Evolutionary conservation across 2,797 vertebrate species (phyloP).

Genomic region (Meriones psammophilus): DNA sequence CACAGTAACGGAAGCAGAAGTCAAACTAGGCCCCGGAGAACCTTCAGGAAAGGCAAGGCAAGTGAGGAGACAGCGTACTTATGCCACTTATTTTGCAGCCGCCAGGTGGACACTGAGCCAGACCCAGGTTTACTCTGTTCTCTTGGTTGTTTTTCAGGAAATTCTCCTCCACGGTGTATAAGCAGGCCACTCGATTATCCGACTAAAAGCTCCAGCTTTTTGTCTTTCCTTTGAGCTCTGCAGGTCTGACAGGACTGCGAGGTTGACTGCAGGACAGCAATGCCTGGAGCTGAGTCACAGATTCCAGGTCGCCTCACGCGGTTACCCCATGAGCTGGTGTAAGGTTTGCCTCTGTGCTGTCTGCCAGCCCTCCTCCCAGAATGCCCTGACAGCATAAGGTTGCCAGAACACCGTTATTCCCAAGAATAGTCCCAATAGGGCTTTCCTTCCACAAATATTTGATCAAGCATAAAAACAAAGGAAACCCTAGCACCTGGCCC

Average conservation of each 20-base stretch:
- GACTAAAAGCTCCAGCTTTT: background rate
- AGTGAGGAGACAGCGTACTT: background rate
- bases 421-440: background rate
- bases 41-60: background rate
- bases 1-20: background rate
- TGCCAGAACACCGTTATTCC: background rate
- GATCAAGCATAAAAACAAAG: background rate
- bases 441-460: background rate
- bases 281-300: background rate
- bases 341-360: background rate
- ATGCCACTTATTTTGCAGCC: background rate
- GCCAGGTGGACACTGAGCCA: background rate
- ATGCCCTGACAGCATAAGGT: background rate
- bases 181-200: background rate
- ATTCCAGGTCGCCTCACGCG: background rate
- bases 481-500: background rate
- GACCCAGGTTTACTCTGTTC: background rate
- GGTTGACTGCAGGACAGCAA: background rate
- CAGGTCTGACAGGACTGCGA: background rate
- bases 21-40: background rate
- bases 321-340: background rate
- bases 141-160: background rate
- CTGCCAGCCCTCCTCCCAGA: background rate
- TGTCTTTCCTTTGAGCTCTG: background rate
- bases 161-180: constrained; percentile 11